A percentile compares a stretch with the other conserved stretches of the same genome.
Conservation (phyloP, 2,113 vertebrate species). For the Clarias magur region DNA sequence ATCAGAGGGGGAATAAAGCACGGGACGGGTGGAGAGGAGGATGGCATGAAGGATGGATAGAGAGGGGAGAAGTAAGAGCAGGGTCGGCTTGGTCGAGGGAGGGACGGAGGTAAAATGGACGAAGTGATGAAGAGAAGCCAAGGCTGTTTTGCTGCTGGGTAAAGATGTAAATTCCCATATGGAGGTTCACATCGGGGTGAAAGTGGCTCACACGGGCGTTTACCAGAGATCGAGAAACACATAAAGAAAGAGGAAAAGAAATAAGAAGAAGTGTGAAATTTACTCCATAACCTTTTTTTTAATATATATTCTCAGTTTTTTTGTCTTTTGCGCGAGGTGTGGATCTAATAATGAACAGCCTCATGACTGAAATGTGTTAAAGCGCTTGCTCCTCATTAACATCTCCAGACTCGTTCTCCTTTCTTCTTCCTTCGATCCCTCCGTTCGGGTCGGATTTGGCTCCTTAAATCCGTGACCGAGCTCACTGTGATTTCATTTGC, state of each 20-base stretch:
- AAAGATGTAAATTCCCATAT: background rate
- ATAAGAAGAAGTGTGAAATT: background rate
- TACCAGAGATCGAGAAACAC: background rate
- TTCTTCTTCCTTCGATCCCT: background rate
- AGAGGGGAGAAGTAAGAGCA: background rate
- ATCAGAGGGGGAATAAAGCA: background rate
- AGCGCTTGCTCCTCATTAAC: background rate
- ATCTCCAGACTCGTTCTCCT: background rate
- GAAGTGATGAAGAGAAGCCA: background rate
- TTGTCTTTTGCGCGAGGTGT: background rate
- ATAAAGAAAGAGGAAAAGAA: background rate
- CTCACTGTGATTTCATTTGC: background rate
- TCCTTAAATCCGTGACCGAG: background rate
- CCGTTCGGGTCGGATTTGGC: background rate
- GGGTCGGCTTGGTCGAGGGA: no score
- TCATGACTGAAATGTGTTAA: background rate
- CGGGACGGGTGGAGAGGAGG: background rate
- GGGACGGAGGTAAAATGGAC: no score
- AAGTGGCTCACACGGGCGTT: background rate
- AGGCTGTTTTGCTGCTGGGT: background rate
- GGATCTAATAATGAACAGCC: background rate
- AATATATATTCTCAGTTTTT: background rate
- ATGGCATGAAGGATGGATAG: background rate
- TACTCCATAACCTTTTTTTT: background rate
- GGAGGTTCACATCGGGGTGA: background rate